These are phyloP conservation scores for Pituophis catenifer DNA, from an alignment of 2,113 vertebrate genomes.

Conservation along the genomic window DNA sequence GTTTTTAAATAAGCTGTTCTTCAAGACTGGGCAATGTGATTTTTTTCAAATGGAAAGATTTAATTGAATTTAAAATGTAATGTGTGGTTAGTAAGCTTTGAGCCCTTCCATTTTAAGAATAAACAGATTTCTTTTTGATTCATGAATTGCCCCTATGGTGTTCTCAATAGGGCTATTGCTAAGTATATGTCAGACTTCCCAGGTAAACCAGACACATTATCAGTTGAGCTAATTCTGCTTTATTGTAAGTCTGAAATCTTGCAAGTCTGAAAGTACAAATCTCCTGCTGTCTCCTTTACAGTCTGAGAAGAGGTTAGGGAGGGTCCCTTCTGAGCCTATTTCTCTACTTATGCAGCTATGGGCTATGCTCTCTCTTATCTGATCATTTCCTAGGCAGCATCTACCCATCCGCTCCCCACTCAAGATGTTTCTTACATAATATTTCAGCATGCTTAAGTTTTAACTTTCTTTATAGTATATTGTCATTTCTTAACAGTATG, in stretches of 20 bases:
- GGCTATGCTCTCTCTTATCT: not conserved
- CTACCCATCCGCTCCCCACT: not conserved
- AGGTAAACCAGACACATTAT: not conserved
- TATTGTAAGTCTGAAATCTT: not conserved
- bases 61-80: not conserved
- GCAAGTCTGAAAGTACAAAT: not conserved
- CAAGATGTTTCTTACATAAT: not conserved
- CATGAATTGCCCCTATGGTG: not conserved
- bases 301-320: not conserved
- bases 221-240: not conserved
- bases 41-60: not conserved
- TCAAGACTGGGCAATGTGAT: not conserved
- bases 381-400: not conserved
- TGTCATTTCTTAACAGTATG: not conserved
- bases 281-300: not conserved
- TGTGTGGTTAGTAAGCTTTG: not conserved
- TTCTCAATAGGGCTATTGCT: not conserved
- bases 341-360: not conserved
- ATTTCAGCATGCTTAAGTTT: not conserved
- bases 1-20: not conserved
- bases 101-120: not conserved
- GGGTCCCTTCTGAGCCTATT: not conserved
- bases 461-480: not conserved
- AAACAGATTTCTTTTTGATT: not conserved
- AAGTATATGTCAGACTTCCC: not conserved